These are phyloP conservation scores for Xiphias gladius DNA, from an alignment of 2,113 vertebrate species.

Conservation along the genomic window DNA sequence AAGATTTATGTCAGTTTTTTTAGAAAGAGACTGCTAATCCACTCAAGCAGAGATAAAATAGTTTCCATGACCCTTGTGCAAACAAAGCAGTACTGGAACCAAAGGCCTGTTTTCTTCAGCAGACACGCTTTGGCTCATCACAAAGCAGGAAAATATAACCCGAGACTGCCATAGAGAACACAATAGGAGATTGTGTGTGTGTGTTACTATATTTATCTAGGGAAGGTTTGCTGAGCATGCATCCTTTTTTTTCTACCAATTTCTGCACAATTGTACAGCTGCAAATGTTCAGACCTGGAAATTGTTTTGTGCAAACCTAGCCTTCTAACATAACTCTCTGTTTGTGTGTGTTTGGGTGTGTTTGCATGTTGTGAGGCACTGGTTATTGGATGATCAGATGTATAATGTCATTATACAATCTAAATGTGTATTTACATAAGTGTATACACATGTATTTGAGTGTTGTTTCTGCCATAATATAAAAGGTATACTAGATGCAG, in stretches of 20 bases:
- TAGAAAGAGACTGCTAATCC: slow-evolving; percentile 29
- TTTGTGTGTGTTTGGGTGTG: not conserved
- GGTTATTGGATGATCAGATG: slow-evolving; percentile 1
- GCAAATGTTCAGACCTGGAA: slow-evolving; percentile 43
- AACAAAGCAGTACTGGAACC: slow-evolving; percentile 34
- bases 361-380: not conserved
- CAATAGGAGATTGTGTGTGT: slow-evolving; percentile 28
- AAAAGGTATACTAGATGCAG: not conserved
- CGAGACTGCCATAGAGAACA: slow-evolving; percentile 37
- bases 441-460: not conserved
- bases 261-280: slow-evolving; percentile 27
- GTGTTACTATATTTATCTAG: slow-evolving; percentile 57
- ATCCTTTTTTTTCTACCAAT: not conserved
- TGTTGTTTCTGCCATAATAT: not conserved
- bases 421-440: not conserved
- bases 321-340: not conserved
- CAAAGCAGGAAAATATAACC: slow-evolving; percentile 46
- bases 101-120: slow-evolving; percentile 33
- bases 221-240: slow-evolving; percentile 52
- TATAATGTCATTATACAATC: not conserved
- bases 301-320: not conserved
- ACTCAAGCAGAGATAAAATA: slow-evolving; percentile 39
- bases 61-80: slow-evolving; percentile 42
- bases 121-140: slow-evolving; percentile 22
- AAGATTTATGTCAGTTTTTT: slow-evolving; percentile 12